These are phyloP conservation scores for Danaus plexippus DNA, from an alignment of 1,140 invertebrate genomes.

Conservation along the genomic window DNA sequence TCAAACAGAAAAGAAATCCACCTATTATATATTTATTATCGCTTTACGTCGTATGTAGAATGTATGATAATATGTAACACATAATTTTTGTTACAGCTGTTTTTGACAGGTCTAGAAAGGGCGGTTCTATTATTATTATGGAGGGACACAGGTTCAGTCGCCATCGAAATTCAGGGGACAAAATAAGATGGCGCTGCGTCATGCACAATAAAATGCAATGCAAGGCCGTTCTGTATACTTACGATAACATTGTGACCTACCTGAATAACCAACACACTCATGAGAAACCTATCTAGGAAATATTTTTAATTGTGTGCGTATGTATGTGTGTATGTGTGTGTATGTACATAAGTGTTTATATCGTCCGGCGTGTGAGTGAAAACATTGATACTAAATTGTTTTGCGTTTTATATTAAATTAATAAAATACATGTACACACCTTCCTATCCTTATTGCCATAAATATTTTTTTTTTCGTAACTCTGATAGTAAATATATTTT, in stretches of 20 bases:
- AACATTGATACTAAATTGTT: too few relatives aligned
- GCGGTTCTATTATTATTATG: constrained; percentile 27
- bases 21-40: too few relatives aligned
- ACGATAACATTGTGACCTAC: constrained; percentile 13
- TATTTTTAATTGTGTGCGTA: background rate
- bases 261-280: constrained; percentile 25
- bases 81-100: background rate
- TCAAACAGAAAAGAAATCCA: too few relatives aligned
- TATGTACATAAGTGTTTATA: constrained; percentile 3
- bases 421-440: too few relatives aligned
- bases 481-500: too few relatives aligned
- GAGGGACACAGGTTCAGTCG: constrained; percentile 30
- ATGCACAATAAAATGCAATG: constrained; percentile 28
- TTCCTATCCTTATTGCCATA: too few relatives aligned
- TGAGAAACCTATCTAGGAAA: background rate
- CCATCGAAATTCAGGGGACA: constrained; percentile 19
- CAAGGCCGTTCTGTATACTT: constrained; percentile 27
- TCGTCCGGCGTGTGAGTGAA: too few relatives aligned
- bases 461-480: too few relatives aligned
- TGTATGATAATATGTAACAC: too few relatives aligned
- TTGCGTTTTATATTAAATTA: too few relatives aligned
- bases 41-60: too few relatives aligned
- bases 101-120: constrained; percentile 13
- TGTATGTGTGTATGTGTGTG: background rate
- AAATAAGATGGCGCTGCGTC: constrained; percentile 34